These are phyloP conservation scores for Eupristina koningsbergeri DNA, from an alignment of 1,140 invertebrate species.

Conservation along the genomic window DNA sequence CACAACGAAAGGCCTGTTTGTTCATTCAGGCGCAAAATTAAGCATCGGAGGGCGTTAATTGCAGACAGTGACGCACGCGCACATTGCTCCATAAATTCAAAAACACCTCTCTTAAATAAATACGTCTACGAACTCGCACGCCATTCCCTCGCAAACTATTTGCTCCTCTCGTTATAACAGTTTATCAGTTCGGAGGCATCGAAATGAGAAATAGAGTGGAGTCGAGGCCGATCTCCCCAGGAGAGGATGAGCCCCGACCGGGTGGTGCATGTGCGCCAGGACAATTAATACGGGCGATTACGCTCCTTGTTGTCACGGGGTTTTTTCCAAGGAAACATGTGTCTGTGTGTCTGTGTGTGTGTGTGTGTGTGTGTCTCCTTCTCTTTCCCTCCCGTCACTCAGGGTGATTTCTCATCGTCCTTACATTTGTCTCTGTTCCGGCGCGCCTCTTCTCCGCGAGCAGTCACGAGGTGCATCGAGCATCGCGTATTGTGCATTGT, in stretches of 20 bases:
- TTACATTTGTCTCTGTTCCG: slow-evolving; percentile 47
- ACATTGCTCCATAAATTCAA: background rate
- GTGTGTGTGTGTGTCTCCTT: no score
- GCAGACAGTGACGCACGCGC: background rate
- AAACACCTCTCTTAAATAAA: background rate
- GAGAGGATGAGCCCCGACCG: no score
- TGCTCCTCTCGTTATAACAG: background rate
- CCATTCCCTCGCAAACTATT: no score
- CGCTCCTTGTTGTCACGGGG: background rate
- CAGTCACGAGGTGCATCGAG: slow-evolving; percentile 9
- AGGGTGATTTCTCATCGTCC: slow-evolving; percentile 39
- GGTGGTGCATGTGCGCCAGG: background rate
- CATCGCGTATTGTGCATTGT: background rate
- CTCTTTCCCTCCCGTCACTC: slow-evolving; percentile 4
- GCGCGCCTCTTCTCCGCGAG: background rate
- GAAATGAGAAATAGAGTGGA: background rate
- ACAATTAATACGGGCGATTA: background rate
- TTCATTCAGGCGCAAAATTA: background rate
- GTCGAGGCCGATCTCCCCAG: no score
- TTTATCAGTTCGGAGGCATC: background rate
- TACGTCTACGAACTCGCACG: background rate
- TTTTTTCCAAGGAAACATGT: background rate
- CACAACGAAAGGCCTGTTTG: background rate
- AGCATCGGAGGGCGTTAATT: background rate
- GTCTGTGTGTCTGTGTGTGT: no score